Base-by-base conservation (phyloP, 2,113 vertebrate genomes). In the Percina caprodes region DNA sequence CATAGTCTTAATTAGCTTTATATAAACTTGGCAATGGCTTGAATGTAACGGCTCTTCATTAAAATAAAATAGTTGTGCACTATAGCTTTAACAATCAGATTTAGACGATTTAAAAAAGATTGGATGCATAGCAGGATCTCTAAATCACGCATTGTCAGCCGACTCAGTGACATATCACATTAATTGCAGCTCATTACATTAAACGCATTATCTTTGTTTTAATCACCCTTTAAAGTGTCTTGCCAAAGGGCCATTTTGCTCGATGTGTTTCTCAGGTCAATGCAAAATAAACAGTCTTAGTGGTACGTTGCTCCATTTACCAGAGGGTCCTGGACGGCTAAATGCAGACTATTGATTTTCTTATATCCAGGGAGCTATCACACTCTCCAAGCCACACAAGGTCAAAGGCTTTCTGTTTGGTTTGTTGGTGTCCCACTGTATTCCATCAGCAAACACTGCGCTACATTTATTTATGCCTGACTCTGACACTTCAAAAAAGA, bases 291-390 rank as follows among this genome's bases (percentile, higher is more conserved):
- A 67, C 55, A 26, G 51, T 59, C 45, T 45, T 48, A 23, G 68
- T 23, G 74, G 55, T 23, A 42, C 11, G 65, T 51, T 68, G 80
- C 67, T 86, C 84, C 69, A 74, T 88, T 90, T 80, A 87, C 80
- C 83, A 58, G 49, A 82, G 66, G 83, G 83, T 81, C 86, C 75
- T 80, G 65, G 73, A 48, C 76, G 45, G 87, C 89, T 88, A 88
- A 92, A 91, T 88, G 88, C 86, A 70, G 75, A 89, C 80, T 92
- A 94, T 94, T 83, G 93, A 95, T 93, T 92, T 86, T 74, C 80
- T 85, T 81, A 83, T 52, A 83, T 83, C 87, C 86, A 81, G 84
- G 85, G 84, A 91, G 85, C 88, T 55, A 81, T 92, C 83, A 62
- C 87, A 72, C 88, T 88, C 69, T 67, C 76, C 42, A 24, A 77